Conservation (phyloP, 2,113 vertebrate genomes). For the Dasypus novemcinctus region DNA sequence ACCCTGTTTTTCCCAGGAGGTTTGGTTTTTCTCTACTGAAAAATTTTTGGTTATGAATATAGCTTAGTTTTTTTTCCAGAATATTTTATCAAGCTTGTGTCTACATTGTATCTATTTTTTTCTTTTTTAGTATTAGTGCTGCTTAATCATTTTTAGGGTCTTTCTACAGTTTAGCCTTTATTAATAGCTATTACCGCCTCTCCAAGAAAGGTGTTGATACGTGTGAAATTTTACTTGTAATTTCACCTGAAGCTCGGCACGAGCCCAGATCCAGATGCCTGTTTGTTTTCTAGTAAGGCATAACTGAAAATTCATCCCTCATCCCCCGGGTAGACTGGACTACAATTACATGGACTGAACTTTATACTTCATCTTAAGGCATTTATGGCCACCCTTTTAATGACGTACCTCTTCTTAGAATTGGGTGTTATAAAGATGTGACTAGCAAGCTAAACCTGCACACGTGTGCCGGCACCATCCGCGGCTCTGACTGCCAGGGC, state of each 20-base stretch:
- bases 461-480: rapidly evolving
- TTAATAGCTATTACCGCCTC: rapidly evolving
- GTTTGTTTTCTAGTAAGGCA: rapidly evolving
- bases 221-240: background rate
- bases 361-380: background rate
- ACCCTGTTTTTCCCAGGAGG: background rate
- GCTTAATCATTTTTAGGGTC: background rate
- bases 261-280: background rate
- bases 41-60: background rate
- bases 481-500: rapidly evolving
- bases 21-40: conserved; percentile 32
- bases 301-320: background rate
- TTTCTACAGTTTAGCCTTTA: background rate
- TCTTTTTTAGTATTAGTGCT: background rate
- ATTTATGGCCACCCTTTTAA: background rate
- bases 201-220: background rate
- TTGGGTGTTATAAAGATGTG: background rate
- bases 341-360: background rate
- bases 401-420: background rate
- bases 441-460: background rate
- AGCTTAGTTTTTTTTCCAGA: background rate
- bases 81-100: background rate
- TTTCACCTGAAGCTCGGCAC: background rate
- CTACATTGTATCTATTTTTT: background rate
- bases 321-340: background rate